Percentiles rank a stretch among this genome's conserved stretches.
Conservation (phyloP, 2,113 vertebrate genomes). For the Myotis brandtii region DNA sequence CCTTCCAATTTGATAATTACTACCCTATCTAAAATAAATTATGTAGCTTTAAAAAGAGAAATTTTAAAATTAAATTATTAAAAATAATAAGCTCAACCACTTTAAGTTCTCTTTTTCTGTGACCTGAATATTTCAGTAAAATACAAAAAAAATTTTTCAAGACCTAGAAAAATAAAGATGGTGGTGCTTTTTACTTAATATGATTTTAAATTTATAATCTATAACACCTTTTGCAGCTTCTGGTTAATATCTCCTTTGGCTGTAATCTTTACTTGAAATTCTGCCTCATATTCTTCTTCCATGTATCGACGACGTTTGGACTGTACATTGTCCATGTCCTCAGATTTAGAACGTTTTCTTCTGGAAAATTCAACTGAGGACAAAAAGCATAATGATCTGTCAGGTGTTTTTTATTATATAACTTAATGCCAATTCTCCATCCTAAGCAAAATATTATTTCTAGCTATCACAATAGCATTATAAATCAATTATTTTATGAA, state of each 20-base stretch:
- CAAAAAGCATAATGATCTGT: neutral
- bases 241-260: conserved; percentile 92
- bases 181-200: neutral
- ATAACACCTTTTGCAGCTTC: conserved; percentile 93
- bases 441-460: neutral
- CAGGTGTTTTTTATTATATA: neutral
- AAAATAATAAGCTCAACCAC: neutral
- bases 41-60: neutral
- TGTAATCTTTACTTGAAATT: conserved; percentile 96
- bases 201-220: neutral
- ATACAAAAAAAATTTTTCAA: neutral
- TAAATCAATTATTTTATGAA: neutral
- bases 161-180: neutral
- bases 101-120: conserved; percentile 33
- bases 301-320: conserved; percentile 87
- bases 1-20: conserved; percentile 28
- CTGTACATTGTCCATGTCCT: conserved; percentile 88
- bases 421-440: neutral
- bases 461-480: neutral
- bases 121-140: neutral
- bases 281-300: conserved; percentile 92
- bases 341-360: conserved; percentile 90
- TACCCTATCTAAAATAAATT: neutral
- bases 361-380: conserved; percentile 86
- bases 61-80: conserved; percentile 44